Conservation (phyloP, 2,797 vertebrate species). For the Limosa lapponica region DNA sequence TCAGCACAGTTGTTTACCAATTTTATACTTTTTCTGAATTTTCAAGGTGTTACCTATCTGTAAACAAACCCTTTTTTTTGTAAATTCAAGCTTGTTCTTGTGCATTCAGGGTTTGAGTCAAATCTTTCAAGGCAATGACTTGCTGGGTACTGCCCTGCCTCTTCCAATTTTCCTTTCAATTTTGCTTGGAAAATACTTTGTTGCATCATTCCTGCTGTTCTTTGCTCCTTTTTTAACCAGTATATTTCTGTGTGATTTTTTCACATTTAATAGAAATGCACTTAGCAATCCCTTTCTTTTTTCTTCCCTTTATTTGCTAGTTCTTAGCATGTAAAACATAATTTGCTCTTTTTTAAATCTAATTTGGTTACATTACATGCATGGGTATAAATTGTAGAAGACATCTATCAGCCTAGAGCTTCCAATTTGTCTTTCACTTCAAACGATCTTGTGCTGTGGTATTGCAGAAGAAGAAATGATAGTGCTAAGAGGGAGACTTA, state of each 20-base stretch:
- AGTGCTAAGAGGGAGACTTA: not conserved
- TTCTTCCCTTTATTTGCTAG: not conserved
- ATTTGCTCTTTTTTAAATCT: not conserved
- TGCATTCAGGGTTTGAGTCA: not conserved
- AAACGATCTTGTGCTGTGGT: not conserved
- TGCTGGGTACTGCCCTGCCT: fast-evolving
- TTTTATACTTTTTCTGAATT: not conserved
- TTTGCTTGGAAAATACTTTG: not conserved
- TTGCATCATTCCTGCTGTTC: not conserved
- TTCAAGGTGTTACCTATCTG: not conserved
- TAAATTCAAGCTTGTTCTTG: not conserved
- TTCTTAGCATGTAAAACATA: not conserved
- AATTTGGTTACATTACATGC: not conserved
- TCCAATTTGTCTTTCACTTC: not conserved
- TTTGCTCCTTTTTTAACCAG: not conserved
- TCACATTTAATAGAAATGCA: not conserved
- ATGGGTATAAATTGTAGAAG: not conserved
- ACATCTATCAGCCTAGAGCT: not conserved
- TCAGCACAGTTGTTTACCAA: not conserved
- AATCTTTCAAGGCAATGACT: not conserved
- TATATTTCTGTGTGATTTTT: not conserved
- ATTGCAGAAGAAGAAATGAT: not conserved
- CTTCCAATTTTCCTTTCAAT: not conserved
- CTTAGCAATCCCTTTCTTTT: not conserved
- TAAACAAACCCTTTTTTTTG: not conserved